Evolutionary conservation across 2,888 invertebrate species (phyloP).

Genomic region (Syrphus vitripennis): DNA sequence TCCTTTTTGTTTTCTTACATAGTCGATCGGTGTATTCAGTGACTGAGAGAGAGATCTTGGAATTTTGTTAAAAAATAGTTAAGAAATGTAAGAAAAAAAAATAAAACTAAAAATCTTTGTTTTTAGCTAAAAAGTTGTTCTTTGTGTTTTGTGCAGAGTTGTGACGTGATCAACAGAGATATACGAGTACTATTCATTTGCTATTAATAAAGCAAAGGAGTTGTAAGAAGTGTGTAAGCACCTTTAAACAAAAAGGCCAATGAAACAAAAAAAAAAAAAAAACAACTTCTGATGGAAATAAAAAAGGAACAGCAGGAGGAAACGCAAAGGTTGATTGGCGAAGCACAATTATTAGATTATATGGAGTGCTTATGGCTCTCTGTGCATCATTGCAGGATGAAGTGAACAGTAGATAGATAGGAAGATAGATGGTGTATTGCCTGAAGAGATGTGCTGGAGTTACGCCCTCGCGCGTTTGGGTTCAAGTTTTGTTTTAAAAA

Average conservation of each 20-base stretch:
- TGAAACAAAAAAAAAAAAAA: neutral
- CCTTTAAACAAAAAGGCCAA: constrained; percentile 13
- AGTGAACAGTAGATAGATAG: constrained; percentile 45
- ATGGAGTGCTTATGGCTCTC: constrained; percentile 65
- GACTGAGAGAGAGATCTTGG: constrained; percentile 8
- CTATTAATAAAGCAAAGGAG: constrained; percentile 62
- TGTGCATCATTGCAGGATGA: constrained; percentile 4
- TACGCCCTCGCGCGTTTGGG: constrained; percentile 48
- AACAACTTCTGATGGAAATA: neutral
- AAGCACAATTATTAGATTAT: constrained; percentile 70
- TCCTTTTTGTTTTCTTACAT: constrained; percentile 34
- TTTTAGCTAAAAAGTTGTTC: constrained; percentile 29
- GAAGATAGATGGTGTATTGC: constrained; percentile 46
- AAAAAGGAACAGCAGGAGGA: constrained; percentile 16
- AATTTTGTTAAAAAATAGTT: constrained; percentile 32
- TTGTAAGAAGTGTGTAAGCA: constrained; percentile 57
- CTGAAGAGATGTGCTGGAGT: constrained; percentile 47
- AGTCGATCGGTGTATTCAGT: neutral
- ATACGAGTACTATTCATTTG: constrained; percentile 46
- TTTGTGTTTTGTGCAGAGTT: constrained; percentile 45
- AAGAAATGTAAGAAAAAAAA: neutral
- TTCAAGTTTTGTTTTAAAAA: neutral
- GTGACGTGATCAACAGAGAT: constrained; percentile 62
- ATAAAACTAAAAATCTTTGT: constrained; percentile 17
- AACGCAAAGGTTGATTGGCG: constrained; percentile 58